A percentile compares a stretch with the other conserved stretches of the same genome.
These are phyloP conservation scores for Elephantulus edwardii DNA, from an alignment of 2,113 vertebrate genomes.

Conservation along the genomic window DNA sequence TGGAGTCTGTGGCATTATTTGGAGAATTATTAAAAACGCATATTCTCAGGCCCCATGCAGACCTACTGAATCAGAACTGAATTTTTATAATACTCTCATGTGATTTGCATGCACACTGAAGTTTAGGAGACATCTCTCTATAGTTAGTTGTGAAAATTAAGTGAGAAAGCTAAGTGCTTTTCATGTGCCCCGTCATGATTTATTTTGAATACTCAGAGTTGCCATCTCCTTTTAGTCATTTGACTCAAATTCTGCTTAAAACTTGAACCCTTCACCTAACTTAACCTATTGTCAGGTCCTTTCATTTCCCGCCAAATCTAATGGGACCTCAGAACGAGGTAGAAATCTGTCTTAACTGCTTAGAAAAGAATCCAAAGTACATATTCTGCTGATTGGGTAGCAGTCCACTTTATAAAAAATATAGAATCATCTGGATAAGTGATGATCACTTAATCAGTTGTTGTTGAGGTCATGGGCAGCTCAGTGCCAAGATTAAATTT, in stretches of 20 bases:
- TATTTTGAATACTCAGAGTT: background rate
- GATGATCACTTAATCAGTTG: background rate
- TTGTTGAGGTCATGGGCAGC: background rate
- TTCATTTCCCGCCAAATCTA: background rate
- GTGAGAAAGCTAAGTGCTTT: background rate
- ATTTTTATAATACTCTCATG: background rate
- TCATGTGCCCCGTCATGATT: background rate
- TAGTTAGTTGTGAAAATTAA: background rate
- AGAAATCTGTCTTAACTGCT: background rate
- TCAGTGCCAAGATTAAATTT: background rate
- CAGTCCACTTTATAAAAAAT: background rate
- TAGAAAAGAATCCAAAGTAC: background rate
- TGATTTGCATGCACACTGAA: background rate
- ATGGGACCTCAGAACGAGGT: background rate
- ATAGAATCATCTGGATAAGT: background rate
- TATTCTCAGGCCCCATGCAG: background rate
- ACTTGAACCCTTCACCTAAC: background rate
- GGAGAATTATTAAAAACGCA: constrained; percentile 10
- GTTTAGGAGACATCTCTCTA: background rate
- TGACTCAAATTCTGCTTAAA: background rate
- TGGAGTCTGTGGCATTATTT: background rate
- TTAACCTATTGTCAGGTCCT: background rate
- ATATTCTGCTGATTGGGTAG: background rate
- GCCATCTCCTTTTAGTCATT: background rate
- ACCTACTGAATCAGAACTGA: constrained; percentile 25